A percentile compares a stretch with the other conserved stretches of the same genome.
These are phyloP conservation scores for Polyploca ridens DNA, from an alignment of 2,888 invertebrate genomes.

Conservation along the genomic window DNA sequence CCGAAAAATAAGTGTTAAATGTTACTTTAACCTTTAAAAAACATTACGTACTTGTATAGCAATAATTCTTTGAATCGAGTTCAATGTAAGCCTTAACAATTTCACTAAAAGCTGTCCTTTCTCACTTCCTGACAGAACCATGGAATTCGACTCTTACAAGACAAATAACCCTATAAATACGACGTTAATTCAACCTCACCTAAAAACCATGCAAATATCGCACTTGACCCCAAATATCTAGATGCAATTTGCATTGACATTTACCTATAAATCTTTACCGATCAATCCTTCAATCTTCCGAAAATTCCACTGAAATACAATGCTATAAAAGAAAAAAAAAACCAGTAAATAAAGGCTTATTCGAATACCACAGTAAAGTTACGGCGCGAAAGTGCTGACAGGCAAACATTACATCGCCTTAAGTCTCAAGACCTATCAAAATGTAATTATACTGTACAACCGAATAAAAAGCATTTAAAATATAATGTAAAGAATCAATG, in stretches of 20 bases:
- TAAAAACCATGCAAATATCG: conserved; percentile 3
- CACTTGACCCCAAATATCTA: conserved; percentile 14
- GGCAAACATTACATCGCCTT: conserved; percentile 59
- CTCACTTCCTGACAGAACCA: not conserved
- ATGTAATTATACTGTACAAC: conserved; percentile 61
- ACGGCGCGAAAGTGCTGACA: conserved; percentile 56
- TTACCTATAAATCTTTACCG: conserved; percentile 4
- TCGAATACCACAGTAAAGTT: conserved; percentile 28
- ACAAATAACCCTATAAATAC: conserved; percentile 1
- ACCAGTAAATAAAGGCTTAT: conserved; percentile 36
- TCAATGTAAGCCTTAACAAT: not conserved
- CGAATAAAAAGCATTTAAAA: conserved; percentile 47
- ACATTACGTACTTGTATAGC: not conserved
- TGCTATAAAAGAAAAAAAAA: conserved; percentile 33
- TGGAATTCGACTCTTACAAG: not conserved
- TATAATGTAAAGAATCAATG: conserved; percentile 57
- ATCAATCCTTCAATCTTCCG: conserved; percentile 14
- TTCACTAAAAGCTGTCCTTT: not conserved
- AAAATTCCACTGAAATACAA: conserved; percentile 31
- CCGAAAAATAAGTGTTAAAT: not conserved
- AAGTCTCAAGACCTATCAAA: conserved; percentile 55
- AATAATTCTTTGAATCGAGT: not conserved
- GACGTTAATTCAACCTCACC: not conserved
- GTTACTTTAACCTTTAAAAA: not conserved
- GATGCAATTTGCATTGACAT: conserved; percentile 24